Conservation (phyloP, 2,888 invertebrate species). For the Hyalella azteca region DNA sequence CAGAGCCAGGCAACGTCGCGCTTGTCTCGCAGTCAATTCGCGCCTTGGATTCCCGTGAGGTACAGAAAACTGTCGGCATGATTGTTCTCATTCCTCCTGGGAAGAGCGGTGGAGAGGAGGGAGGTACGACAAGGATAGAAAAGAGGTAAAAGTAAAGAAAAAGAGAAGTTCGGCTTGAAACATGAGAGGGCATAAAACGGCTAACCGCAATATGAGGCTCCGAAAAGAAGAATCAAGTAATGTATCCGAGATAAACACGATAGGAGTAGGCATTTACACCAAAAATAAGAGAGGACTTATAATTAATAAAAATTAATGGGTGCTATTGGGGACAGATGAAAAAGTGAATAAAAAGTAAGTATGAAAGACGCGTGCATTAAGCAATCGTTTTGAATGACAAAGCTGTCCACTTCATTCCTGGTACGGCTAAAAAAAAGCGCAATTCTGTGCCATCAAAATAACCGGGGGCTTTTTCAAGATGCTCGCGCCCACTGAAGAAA, state of each 20-base stretch:
- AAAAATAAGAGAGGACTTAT: too few species aligned
- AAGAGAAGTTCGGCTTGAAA: too few species aligned
- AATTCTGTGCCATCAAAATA: not conserved
- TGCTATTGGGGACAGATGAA: too few species aligned
- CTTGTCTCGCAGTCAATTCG: not conserved
- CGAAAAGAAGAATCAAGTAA: too few species aligned
- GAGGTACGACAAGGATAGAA: not conserved
- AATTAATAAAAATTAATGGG: too few species aligned
- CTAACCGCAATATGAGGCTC: too few species aligned
- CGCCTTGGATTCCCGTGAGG: not conserved
- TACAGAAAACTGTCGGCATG: conserved; percentile 2
- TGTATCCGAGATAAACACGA: too few species aligned
- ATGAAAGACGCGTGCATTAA: too few species aligned
- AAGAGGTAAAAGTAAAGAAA: not conserved
- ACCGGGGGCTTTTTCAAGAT: conserved; percentile 4
- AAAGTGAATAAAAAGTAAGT: too few species aligned
- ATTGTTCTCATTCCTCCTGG: conserved; percentile 11
- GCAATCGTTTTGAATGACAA: too few species aligned
- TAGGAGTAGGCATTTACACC: not conserved
- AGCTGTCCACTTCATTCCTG: conserved; percentile 4
- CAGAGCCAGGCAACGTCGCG: not conserved
- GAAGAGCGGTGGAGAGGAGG: not conserved
- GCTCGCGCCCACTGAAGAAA: conserved; percentile 1
- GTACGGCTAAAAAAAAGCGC: not conserved
- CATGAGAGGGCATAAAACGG: too few species aligned